Percentiles rank a stretch among this genome's conserved stretches.
These are phyloP conservation scores for Smittia sp. DNA, from an alignment of 2,888 invertebrate species.

Conservation along the genomic window DNA sequence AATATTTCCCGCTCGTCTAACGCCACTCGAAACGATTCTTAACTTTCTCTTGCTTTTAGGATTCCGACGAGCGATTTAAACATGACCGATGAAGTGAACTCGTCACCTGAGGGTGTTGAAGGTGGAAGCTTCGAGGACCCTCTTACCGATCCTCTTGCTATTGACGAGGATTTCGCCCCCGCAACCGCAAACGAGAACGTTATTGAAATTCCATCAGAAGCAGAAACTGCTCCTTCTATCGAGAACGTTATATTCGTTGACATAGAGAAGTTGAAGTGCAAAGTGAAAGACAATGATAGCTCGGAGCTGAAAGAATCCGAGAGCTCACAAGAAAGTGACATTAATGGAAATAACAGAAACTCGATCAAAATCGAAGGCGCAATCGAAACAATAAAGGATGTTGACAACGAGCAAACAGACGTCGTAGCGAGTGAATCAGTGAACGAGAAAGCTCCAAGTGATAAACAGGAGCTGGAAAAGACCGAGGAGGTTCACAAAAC, in stretches of 20 bases:
- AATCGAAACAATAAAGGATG: neutral
- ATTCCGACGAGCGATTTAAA: constrained; percentile 9
- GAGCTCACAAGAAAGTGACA: constrained; percentile 42
- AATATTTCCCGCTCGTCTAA: neutral
- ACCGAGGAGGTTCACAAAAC: neutral
- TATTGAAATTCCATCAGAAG: constrained; percentile 42
- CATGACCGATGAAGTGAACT: constrained; percentile 18
- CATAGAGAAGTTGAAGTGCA: constrained; percentile 35
- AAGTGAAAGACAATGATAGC: neutral
- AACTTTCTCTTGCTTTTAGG: constrained; percentile 8
- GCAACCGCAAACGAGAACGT: constrained; percentile 47
- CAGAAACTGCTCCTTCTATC: constrained; percentile 39
- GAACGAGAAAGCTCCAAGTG: neutral
- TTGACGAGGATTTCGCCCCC: constrained; percentile 46
- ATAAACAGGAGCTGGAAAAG: neutral
- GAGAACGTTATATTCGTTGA: constrained; percentile 33
- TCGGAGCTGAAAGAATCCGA: neutral
- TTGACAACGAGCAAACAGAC: neutral
- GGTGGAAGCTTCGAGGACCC: constrained; percentile 49
- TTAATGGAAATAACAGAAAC: constrained; percentile 37
- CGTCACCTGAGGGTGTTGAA: constrained; percentile 46
- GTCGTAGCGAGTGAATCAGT: too few relatives aligned
- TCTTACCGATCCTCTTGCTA: constrained; percentile 51
- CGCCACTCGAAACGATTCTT: neutral
- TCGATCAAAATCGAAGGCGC: neutral